Base-by-base conservation (phyloP, 2,888 invertebrate genomes). In the Apotomis betuletana region DNA sequence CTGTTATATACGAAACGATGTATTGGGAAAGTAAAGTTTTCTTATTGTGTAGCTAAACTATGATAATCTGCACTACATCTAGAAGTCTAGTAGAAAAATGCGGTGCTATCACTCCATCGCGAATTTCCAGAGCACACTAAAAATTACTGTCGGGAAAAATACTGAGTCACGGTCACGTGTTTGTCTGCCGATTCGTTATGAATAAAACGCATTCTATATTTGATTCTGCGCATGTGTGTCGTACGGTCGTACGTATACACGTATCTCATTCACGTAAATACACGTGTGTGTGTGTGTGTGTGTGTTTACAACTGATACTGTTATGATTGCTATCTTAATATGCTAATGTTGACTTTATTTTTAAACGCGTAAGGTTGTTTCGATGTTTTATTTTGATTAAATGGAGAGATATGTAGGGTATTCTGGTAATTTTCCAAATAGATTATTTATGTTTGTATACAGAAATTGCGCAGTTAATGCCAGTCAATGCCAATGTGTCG, bases 371-470 rank as follows among this genome's bases (percentile, higher is more conserved):
- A 67, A 5, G 57, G 57, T 62, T 67, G 41, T 62, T 71, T 61
- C 62, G 55, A 57, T 49, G n/a, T 41, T 61, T 6, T 0, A 44
- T 13, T 57, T 67, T 67, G 51, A 55, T 55, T 10, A 0, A 55
- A 12, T 5, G 9, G 6, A 8, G 63, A 49, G 71, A 67, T 71
- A 67, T 67, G 27, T n/a, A 54, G 65, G 51, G 58, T 57, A n/a
- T 55, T 59, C 72, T 27, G 63, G 76, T 73, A 74, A 27, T 74
- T 75, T 76, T 76, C 76, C 76, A 44, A 71, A 55, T 54, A 67
- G 57, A 67, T 62, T 52, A 57, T 54, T 36, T 54, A 57, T 74
- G 64, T 74, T 57, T 59, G 58, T 69, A 54, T 68, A 54, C 54
- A 62, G 54, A 62, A 69, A 74, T 60, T 74, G 74, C 74, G 70